Evolutionary conservation across 2,888 invertebrate genomes (phyloP).

Genomic region (Dusona sp.): DNA sequence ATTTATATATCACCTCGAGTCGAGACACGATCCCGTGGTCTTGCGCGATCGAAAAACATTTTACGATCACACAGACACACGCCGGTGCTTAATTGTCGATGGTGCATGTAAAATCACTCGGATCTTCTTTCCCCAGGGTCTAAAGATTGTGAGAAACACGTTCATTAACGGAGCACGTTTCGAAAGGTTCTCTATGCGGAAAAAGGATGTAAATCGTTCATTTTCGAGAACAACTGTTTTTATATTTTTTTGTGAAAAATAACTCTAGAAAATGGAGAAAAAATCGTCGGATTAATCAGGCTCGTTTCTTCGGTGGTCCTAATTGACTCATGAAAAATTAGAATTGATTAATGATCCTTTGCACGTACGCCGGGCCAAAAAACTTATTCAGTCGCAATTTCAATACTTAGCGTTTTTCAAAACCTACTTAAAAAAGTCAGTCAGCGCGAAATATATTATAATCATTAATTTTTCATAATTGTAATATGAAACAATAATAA

Average conservation of each 20-base stretch:
- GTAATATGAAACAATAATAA: too few species aligned
- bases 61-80: constrained; percentile 26
- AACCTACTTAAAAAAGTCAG: too few species aligned
- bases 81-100: background rate
- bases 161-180: background rate
- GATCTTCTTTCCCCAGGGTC: background rate
- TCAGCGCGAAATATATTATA: too few species aligned
- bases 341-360: background rate
- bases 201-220: background rate
- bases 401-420: too few species aligned
- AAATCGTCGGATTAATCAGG: background rate
- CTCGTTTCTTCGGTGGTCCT: background rate
- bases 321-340: background rate
- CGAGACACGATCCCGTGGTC: constrained; percentile 35
- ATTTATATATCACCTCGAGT: constrained; percentile 5
- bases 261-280: background rate
- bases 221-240: background rate
- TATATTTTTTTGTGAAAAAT: background rate
- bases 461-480: too few species aligned
- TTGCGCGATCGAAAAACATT: constrained; percentile 2
- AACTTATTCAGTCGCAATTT: background rate
- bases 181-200: background rate
- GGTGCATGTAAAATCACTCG: background rate
- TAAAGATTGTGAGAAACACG: background rate
- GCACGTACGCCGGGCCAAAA: background rate